Evolutionary conservation across 2,888 invertebrate genomes (phyloP).

Genomic region (Nematopogon swammerdamellus): DNA sequence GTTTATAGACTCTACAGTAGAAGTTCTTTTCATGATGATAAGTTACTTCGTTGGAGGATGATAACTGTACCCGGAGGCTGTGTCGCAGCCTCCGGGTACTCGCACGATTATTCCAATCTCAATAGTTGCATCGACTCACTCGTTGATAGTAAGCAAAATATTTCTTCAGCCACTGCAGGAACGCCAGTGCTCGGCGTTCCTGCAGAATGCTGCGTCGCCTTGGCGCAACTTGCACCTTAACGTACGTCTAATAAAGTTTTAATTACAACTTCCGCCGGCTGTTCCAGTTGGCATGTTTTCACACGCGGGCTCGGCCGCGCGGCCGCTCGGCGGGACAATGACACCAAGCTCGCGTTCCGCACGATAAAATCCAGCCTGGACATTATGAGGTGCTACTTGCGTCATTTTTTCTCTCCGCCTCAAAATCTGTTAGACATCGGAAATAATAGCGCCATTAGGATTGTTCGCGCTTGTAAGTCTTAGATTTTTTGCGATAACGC

Average conservation of each 20-base stretch:
- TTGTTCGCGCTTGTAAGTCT: conserved; percentile 20
- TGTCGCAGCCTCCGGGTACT: no score
- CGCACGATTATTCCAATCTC: no score
- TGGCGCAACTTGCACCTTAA: no score
- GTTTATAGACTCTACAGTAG: no score
- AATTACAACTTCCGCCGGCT: neutral
- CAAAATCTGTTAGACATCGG: conserved; percentile 10
- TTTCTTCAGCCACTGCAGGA: no score
- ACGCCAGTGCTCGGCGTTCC: no score
- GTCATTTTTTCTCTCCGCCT: conserved; percentile 30
- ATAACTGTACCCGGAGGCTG: no score
- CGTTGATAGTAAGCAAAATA: no score
- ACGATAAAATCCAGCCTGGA: conserved; percentile 47
- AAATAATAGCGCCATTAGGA: conserved; percentile 34
- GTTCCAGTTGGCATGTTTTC: neutral
- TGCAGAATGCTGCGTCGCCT: no score
- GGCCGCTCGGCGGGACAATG: conserved; percentile 45
- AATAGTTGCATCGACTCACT: no score
- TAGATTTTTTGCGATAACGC: neutral
- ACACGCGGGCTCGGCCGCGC: conserved; percentile 16
- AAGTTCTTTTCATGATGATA: no score
- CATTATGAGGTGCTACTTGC: conserved; percentile 32
- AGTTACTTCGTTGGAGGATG: no score
- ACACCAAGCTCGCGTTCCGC: conserved; percentile 47
- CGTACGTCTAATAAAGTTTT: neutral